Evolutionary conservation across 1,140 invertebrate species (phyloP), one percentile per base, ranked within the genome.

Genomic region (Ceratina calcarata): DNA sequence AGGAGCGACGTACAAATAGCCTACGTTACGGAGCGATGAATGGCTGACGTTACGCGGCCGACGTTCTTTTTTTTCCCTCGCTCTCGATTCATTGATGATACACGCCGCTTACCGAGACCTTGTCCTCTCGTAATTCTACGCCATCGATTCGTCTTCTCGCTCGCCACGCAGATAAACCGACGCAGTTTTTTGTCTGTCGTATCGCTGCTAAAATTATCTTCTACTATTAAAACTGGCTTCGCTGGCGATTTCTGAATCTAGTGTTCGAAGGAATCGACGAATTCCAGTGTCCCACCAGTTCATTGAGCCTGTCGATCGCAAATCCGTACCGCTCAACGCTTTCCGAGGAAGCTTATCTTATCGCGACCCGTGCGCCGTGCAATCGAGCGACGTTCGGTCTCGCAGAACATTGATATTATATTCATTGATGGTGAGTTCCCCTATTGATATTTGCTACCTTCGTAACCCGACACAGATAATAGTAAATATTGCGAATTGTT

Each of bases 311-410:
- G 2, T 12, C 24, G 75, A 18, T 71, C 53, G 13, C 16, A 72
- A 55, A 72, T 53, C 51, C 32, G 49, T 66, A 20, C 15, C 22
- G 45, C 20, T 60, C 74, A 20, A 57, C 32, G 22, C 13, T 20
- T 69, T 20, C 53, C 45, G 51, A 55, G 16, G 22, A 62, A 6
- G 18, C 49, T 84, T 76, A 74, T 67, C 69, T 80, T 83, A 73
- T 72, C 64, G 12, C 16, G 16, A 37, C 6, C 32, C 51, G 20
- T 24, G 49, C 27, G 58, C 16, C 68, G 18, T 64, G 49, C 60
- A 57, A 64, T 32, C 67, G 51, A 58, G 45, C 68, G 78, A 68
- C 78, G 61, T 67, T 80, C 72, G 45, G 72, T 80, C 78, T 80
- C 73, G 55, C 55, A 62, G 67, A 75, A 75, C 53, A 58, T 22